Conservation (phyloP, 2,797 vertebrate genomes). For the Nyctibius grandis region DNA sequence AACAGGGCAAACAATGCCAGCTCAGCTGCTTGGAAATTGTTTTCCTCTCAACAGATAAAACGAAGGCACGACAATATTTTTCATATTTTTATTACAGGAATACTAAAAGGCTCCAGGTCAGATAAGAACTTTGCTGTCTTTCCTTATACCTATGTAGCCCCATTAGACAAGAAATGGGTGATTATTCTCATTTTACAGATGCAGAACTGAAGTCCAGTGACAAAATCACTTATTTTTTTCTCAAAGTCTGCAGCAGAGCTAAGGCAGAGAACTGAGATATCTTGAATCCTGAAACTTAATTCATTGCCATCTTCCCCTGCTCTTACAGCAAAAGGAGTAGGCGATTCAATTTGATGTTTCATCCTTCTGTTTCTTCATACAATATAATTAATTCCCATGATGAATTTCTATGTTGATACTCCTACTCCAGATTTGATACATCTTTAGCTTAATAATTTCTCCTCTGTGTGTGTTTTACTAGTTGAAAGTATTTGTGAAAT, state of each 20-base stretch:
- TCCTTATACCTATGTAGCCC: background rate
- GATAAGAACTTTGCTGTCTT: background rate
- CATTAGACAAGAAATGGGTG: background rate
- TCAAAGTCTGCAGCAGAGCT: background rate
- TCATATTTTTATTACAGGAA: background rate
- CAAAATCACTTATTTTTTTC: background rate
- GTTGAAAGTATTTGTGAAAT: background rate
- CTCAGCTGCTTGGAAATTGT: background rate
- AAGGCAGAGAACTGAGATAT: background rate
- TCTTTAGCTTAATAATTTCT: background rate
- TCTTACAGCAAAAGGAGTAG: background rate
- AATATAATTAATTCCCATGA: background rate
- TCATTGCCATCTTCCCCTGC: background rate
- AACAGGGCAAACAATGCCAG: background rate
- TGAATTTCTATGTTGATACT: constrained; percentile 7
- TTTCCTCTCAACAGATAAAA: background rate
- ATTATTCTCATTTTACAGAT: background rate
- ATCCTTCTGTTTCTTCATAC: background rate
- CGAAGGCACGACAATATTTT: background rate
- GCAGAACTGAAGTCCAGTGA: background rate
- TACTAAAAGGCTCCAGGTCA: background rate
- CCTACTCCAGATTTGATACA: background rate
- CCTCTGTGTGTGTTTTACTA: background rate
- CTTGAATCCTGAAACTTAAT: background rate
- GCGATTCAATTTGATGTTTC: background rate